Percentiles rank a stretch among this genome's conserved stretches.
Evolutionary conservation across 2,113 vertebrate genomes (phyloP).

Genomic region (Seriola rivoliana): DNA sequence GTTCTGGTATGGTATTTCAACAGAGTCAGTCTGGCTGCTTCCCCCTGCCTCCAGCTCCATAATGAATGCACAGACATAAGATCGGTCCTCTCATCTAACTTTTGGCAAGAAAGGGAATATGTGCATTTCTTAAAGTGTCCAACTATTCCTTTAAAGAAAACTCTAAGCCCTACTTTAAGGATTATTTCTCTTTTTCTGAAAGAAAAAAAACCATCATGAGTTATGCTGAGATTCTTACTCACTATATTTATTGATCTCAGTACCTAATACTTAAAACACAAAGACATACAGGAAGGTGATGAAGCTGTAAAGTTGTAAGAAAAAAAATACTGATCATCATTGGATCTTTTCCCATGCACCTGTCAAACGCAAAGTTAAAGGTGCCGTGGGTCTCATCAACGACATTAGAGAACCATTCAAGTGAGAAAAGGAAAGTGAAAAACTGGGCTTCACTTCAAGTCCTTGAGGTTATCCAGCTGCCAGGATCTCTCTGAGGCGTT

Average conservation of each 20-base stretch:
- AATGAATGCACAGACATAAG: background rate
- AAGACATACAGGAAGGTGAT: too few species aligned
- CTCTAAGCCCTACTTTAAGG: background rate
- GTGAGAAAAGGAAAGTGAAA: background rate
- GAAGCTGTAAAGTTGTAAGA: too few species aligned
- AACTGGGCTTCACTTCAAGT: background rate
- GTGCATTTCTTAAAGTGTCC: background rate
- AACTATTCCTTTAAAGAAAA: background rate
- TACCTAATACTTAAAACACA: too few species aligned
- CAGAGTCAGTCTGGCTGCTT: background rate
- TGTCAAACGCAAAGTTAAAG: background rate
- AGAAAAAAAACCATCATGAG: too few species aligned
- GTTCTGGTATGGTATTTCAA: background rate
- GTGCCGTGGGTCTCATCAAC: background rate
- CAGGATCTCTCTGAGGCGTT: conserved; percentile 1
- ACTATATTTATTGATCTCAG: too few species aligned
- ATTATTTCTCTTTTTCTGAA: background rate
- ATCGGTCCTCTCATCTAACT: background rate
- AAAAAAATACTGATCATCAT: too few species aligned
- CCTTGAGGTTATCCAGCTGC: background rate
- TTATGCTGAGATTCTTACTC: background rate
- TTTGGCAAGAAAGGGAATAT: background rate
- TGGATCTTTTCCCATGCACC: too few species aligned
- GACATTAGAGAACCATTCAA: background rate
- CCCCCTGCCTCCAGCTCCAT: background rate